Evolutionary conservation across 2,888 invertebrate species (phyloP), one percentile per base, ranked within the genome.

Genomic region (Ennomos erosarius): DNA sequence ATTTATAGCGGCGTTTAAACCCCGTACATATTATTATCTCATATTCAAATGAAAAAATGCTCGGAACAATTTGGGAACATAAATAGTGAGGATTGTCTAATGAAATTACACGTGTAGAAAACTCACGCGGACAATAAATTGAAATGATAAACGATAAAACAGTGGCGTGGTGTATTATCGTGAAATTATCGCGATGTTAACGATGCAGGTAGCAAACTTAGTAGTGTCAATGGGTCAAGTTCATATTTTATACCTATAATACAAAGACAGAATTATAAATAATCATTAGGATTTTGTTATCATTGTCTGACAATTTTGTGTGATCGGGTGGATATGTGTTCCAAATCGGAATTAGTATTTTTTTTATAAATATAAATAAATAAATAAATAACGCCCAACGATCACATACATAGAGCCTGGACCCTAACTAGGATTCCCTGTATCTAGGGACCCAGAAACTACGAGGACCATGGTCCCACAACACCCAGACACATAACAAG

Each of bases 1-100:
- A 90, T 90, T 90, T 90, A 90, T 88, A 66, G 79, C 81, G 69
- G 70, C 78, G 81, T 76, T 89, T 84, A 82, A 88, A 88, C 85
- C 81, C 79, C 74, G 76, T 70, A 76, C 75, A 71, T 77, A 86
- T 86, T 84, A 84, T 83, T 81, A 78, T 76, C 78, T 78, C 78
- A 78, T 81, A 80, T 78, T 79, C 75, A 75, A 77, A 77, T 76
- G 67, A 80, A 85, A 84, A 84, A 81, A 68, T 55, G 48, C 64
- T 65, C 55, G 50, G 59, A 62, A 67, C 65, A 67, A 69, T 64
- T 69, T 67, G 65, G 64, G 48, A 10, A 54, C 62, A 58, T 67
- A 67, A 67, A 47, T 58, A 58, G 52, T 58, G 58, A 61, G 51
- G 64, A 55, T 49, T 62, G 52, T 51, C 43, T 52, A 60, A 62